Evolutionary conservation across 2,797 vertebrate genomes (phyloP).

Genomic region (Dryobates pubescens): DNA sequence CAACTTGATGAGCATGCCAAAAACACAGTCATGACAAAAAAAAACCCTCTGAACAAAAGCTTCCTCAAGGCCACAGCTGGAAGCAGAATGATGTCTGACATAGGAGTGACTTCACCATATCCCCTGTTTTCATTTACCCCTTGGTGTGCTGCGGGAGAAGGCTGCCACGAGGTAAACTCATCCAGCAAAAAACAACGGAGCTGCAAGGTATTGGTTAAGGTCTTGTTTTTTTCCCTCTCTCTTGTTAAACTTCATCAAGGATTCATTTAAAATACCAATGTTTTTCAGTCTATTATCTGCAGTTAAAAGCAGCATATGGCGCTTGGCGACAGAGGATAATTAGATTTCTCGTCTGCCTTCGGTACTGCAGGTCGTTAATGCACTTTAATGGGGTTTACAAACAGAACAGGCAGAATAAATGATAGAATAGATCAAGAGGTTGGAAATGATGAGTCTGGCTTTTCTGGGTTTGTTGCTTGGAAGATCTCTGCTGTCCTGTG

Average conservation of each 20-base stretch:
- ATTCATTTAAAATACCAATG: slow-evolving; percentile 70
- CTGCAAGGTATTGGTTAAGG: slow-evolving; percentile 6
- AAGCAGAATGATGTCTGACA: slow-evolving; percentile 62
- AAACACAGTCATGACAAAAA: slow-evolving; percentile 41
- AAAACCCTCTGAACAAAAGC: slow-evolving; percentile 8
- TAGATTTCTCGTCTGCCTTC: slow-evolving; percentile 75
- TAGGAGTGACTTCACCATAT: slow-evolving; percentile 41
- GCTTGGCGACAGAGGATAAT: slow-evolving; percentile 75
- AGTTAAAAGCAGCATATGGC: slow-evolving; percentile 77
- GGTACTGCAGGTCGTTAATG: slow-evolving; percentile 64
- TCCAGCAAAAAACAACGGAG: slow-evolving; percentile 11
- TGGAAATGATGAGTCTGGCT: slow-evolving; percentile 19
- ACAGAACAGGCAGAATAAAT: slow-evolving; percentile 50
- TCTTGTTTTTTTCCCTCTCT: background rate
- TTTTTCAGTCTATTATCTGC: slow-evolving; percentile 71
- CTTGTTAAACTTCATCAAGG: slow-evolving; percentile 53
- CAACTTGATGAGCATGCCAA: slow-evolving; percentile 22
- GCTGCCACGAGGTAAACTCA: slow-evolving; percentile 43
- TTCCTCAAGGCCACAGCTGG: slow-evolving; percentile 65
- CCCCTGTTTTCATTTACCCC: slow-evolving; percentile 48
- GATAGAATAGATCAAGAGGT: slow-evolving; percentile 28
- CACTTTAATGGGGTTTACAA: slow-evolving; percentile 71
- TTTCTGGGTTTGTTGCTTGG: background rate
- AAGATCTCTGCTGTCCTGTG: background rate
- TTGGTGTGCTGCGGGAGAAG: slow-evolving; percentile 44